Evolutionary conservation across 2,888 invertebrate genomes (phyloP), one percentile per base, ranked within the genome.

Genomic region (Hemaris fuciformis): DNA sequence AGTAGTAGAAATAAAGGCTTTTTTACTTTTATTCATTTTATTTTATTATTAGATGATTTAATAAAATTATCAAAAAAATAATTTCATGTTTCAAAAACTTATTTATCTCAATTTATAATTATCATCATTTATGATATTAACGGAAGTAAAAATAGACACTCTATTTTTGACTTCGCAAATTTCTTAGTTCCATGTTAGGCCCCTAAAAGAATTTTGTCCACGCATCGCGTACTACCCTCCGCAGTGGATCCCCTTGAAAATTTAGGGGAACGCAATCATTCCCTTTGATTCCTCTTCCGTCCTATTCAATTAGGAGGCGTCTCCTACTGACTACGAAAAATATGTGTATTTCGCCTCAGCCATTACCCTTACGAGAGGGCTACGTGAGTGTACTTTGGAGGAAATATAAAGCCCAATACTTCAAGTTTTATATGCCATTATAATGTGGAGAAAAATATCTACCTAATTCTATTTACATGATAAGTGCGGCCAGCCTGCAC

Each of bases 241-340:
- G 72, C 67, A 70, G 70, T 76, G 76, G 76, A 80, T 79, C 88
- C 91, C 91, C 85, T 83, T 83, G 80, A 84, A 87, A 84, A 77
- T 84, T 77, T 81, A 81, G 87, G 91, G 90, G 90, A 88, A 85
- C 83, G 85, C 86, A 87, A 91, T 90, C 89, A 89, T 91, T 89
- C 87, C 87, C 87, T 91, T 91, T 91, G 91, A 91, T 90, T 91
- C 80, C 81, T 87, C 82, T 87, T 84, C 87, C 91, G 81, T 88
- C 87, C 87, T 84, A 89, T 91, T 91, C 90, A 92, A 92, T 92
- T 91, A 92, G 88, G 79, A 89, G 87, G 85, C 88, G 85, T 83
- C 86, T 87, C 82, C 84, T 83, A 85, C 84, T 83, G 84, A 81
- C 83, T 77, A 79, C 77, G 76, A 80, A 79, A 84, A 85, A 75